These are phyloP conservation scores for Drosophila hawaiiensis DNA, from an alignment of 2,888 invertebrate genomes.

Conservation along the genomic window DNA sequence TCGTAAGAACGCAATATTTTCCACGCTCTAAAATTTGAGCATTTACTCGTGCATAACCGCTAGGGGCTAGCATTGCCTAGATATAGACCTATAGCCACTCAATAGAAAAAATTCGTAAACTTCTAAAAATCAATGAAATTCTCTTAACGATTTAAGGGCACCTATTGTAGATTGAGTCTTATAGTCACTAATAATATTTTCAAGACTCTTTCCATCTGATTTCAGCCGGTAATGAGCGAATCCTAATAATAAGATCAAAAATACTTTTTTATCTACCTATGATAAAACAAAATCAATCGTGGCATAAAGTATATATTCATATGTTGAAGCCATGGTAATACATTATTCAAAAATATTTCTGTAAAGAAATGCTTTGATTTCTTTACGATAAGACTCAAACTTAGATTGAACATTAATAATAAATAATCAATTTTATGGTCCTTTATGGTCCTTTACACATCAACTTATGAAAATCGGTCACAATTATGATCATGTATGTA, in stretches of 20 bases:
- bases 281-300: neutral
- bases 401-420: neutral
- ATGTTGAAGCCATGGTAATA: neutral
- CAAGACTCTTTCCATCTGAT: neutral
- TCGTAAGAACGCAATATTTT: neutral
- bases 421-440: neutral
- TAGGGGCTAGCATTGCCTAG: neutral
- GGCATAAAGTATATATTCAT: constrained; percentile 4
- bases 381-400: neutral
- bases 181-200: neutral
- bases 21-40: neutral
- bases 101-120: neutral
- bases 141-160: neutral
- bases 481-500: neutral
- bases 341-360: neutral
- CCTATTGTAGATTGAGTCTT: neutral
- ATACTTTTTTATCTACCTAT: neutral
- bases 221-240: neutral
- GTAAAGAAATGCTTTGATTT: neutral
- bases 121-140: neutral
- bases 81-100: neutral
- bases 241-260: neutral
- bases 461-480: neutral
- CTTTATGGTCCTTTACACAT: neutral
- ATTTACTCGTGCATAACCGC: neutral